Base-by-base conservation (phyloP, 2,113 vertebrate species). In the Microcebus ravelobensis region DNA sequence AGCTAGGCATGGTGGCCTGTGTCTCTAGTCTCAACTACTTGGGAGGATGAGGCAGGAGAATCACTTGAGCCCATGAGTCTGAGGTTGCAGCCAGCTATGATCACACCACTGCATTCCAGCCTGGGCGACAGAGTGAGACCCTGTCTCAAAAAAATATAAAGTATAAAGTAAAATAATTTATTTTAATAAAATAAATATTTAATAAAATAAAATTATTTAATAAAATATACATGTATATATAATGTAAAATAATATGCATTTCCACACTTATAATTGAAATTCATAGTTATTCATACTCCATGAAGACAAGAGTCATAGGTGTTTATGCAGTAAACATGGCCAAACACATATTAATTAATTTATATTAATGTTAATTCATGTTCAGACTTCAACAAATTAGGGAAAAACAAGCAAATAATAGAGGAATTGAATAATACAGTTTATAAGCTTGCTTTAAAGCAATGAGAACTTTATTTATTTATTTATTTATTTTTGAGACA, bases 141-240 rank as follows among this genome's bases (percentile, higher is more conserved):
- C 21, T 12, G 5, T 23, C 36, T 71, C 9, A 39, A 71, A 39
- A 71, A 70, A 70, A 20, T 5, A 70, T 6, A 55, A 55, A 55
- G 17, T 55, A 55, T 55, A 55, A 55, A 55, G 17, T 55, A 55
- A 55, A 55, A 55, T 55, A 52, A 52, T 52, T 52, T 55, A 55
- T 55, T 76, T 84, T 85, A 92, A 85, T 85, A 85, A 76, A 73
- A 92, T 39, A 45, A 63, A 5, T 42, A 74, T 76, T 84, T 85
- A 92, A 92, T 85, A 85, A 76, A 74, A 92, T 39, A 45, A 63
- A 8, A 63, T 50, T 61, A 31, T 73, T 92, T 57, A 57, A 57
- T 57, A 57, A 57, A 57, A 57, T 6, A 29, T 52, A 89, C 31
- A n/a, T 52, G 8, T 84, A 42, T 52, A 48, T 65, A 42, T 92